Conservation (phyloP, 2,113 vertebrate species). For the Diadophis punctatus region DNA sequence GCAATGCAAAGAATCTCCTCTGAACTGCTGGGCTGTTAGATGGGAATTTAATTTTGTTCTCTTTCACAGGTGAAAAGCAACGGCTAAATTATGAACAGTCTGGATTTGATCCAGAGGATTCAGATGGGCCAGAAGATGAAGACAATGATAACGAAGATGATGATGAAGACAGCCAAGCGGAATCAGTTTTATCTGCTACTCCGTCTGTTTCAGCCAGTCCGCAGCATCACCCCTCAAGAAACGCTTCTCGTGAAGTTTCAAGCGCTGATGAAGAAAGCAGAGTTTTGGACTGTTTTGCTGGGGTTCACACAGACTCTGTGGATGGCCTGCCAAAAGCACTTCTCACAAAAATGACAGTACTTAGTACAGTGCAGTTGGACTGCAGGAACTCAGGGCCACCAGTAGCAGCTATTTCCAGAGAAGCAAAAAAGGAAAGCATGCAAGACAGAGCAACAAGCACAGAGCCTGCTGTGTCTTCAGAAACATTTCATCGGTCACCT, state of each 20-base stretch:
- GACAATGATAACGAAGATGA: slow-evolving; percentile 94
- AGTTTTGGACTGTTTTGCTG: slow-evolving; percentile 54
- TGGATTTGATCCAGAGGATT: slow-evolving; percentile 90
- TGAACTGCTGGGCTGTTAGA: not conserved
- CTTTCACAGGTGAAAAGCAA: slow-evolving; percentile 81
- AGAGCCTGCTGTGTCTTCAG: slow-evolving; percentile 57
- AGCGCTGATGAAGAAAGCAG: slow-evolving; percentile 64
- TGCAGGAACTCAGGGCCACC: slow-evolving; percentile 51
- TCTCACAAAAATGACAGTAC: slow-evolving; percentile 91
- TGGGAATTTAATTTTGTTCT: slow-evolving; percentile 1
- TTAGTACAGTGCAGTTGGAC: slow-evolving; percentile 55
- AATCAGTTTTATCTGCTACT: slow-evolving; percentile 89
- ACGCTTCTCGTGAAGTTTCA: slow-evolving; percentile 58
- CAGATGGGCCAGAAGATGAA: slow-evolving; percentile 88
- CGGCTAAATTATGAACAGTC: slow-evolving; percentile 77
- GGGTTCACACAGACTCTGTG: slow-evolving; percentile 67
- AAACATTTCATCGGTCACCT: slow-evolving; percentile 72
- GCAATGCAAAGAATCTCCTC: not conserved
- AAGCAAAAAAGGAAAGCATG: slow-evolving; percentile 42
- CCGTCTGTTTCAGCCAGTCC: slow-evolving; percentile 92
- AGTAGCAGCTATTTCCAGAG: slow-evolving; percentile 33
- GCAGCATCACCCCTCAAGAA: slow-evolving; percentile 78
- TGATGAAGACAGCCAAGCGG: slow-evolving; percentile 95
- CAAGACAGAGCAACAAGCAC: slow-evolving; percentile 35
- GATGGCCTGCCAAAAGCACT: slow-evolving; percentile 83